Evolutionary conservation across 2,113 vertebrate species (phyloP).

Genomic region (Galeopterus variegatus): DNA sequence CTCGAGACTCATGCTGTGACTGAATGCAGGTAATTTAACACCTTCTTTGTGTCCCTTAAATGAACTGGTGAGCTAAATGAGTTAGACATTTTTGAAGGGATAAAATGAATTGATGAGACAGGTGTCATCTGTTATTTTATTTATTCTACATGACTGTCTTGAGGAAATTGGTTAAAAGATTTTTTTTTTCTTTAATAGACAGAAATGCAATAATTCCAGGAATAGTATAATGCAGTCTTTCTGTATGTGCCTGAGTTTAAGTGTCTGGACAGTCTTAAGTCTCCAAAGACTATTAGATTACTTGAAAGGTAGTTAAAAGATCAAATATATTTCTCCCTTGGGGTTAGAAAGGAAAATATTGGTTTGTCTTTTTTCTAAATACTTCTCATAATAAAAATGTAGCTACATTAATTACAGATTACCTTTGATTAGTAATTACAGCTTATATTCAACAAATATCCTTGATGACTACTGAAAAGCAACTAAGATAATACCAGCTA

Average conservation of each 20-base stretch:
- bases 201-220: slow-evolving; percentile 38
- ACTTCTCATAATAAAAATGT: slow-evolving; percentile 33
- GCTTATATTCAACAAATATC: not conserved
- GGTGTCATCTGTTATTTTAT: not conserved
- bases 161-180: not conserved
- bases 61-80: not conserved
- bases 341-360: not conserved
- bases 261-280: not conserved
- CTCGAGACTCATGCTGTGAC: not conserved
- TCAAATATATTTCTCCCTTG: not conserved
- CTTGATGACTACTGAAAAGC: not conserved
- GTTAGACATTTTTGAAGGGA: not conserved
- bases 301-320: not conserved
- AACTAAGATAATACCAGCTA: not conserved
- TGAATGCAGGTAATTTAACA: not conserved
- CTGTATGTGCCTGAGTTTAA: not conserved
- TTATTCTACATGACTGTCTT: not conserved
- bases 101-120: not conserved
- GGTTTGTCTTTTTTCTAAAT: not conserved
- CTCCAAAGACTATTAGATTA: not conserved
- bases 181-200: not conserved
- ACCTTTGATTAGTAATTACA: slow-evolving; percentile 33
- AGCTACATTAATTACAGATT: slow-evolving; percentile 28
- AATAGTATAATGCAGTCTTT: not conserved
- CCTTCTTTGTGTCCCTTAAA: not conserved